Evolutionary conservation across 1,140 invertebrate genomes (phyloP).

Genomic region (Tribolium madens): DNA sequence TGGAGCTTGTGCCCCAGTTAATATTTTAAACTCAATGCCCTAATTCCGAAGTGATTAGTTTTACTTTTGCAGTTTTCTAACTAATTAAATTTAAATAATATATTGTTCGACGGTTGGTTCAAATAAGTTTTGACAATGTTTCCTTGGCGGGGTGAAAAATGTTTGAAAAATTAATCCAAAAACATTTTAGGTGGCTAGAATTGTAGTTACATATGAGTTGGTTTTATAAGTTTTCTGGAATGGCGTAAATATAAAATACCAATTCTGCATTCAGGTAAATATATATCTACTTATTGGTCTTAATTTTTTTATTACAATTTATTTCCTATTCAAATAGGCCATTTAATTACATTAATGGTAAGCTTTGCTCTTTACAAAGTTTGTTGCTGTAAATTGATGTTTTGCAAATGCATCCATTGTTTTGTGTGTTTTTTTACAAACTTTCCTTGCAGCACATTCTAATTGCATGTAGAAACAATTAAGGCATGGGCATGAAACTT

Average conservation of each 20-base stretch:
- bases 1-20: constrained; percentile 32
- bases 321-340: too few species aligned
- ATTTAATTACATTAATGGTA: too few species aligned
- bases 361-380: too few species aligned
- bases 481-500: too few species aligned
- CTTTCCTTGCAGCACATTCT: too few species aligned
- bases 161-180: constrained; percentile 66
- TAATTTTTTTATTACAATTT: too few species aligned
- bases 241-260: background rate
- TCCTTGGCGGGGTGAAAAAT: constrained; percentile 73
- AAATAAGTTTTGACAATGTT: constrained; percentile 72
- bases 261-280: too few species aligned
- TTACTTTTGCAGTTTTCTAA: background rate
- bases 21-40: constrained; percentile 30
- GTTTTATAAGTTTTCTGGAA: constrained; percentile 67
- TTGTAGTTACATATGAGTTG: constrained; percentile 77
- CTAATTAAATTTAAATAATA: background rate
- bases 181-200: constrained; percentile 73
- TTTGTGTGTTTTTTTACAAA: too few species aligned
- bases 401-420: too few species aligned
- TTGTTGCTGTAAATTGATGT: too few species aligned
- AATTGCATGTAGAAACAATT: too few species aligned
- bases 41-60: constrained; percentile 44
- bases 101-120: constrained; percentile 59
- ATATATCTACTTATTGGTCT: too few species aligned